Evolutionary conservation across 2,797 vertebrate genomes (phyloP).

Genomic region (Parauchenoglanis punctatus): DNA sequence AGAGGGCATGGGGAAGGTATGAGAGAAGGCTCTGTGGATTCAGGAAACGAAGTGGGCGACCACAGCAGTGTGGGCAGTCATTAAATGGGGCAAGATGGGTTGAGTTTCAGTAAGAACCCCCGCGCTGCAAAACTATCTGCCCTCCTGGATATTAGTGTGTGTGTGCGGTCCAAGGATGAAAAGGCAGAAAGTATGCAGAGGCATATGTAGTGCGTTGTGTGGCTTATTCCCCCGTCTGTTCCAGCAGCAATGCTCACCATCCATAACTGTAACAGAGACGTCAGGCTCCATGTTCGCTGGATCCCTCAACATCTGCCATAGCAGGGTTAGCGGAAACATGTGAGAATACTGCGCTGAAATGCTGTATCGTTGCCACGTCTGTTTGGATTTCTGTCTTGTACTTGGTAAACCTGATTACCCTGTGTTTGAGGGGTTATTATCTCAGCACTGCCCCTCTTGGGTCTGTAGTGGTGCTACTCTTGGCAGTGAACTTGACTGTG

Average conservation of each 20-base stretch:
- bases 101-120: constrained; percentile 22
- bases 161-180: constrained; percentile 3
- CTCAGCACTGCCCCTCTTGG: constrained; percentile 46
- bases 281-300: constrained; percentile 45
- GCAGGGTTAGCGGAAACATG: constrained; percentile 17
- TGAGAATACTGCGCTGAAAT: neutral
- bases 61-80: neutral
- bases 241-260: constrained; percentile 32
- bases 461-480: neutral
- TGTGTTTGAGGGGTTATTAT: neutral
- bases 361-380: neutral
- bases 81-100: neutral
- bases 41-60: neutral
- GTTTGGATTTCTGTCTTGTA: constrained; percentile 25
- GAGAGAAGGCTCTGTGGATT: neutral
- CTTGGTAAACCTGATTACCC: neutral
- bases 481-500: neutral
- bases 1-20: neutral
- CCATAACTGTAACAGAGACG: constrained; percentile 52
- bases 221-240: constrained; percentile 33
- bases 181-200: neutral
- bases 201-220: neutral
- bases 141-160: neutral
- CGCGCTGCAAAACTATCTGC: neutral
- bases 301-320: constrained; percentile 55